phyloP scores from a whole-genome alignment of 2,888 invertebrate genomes.

The Hesperia comma region DNA sequence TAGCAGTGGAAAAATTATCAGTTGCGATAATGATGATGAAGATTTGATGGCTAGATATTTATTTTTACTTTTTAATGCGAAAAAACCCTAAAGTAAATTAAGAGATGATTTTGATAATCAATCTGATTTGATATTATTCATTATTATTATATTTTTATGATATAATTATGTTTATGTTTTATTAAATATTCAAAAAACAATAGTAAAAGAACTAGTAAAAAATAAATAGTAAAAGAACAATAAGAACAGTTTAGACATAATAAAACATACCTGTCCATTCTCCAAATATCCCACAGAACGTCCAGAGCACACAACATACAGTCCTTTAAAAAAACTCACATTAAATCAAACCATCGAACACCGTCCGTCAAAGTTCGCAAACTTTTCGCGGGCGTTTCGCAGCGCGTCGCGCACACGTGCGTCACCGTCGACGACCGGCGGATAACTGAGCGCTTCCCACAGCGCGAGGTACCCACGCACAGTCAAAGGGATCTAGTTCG shows the following conservation, averaged over 20 bases:
- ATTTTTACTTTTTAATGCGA: too few species aligned
- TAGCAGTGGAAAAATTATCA: too few species aligned
- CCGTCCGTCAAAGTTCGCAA: constrained; percentile 56
- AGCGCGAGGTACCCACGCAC: constrained; percentile 52
- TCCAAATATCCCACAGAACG: constrained; percentile 16
- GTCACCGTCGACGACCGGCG: constrained; percentile 59
- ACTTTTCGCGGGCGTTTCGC: constrained; percentile 58
- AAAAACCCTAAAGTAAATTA: too few species aligned
- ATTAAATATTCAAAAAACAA: too few species aligned
- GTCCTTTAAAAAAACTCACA: constrained; percentile 3
- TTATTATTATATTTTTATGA: too few species aligned
- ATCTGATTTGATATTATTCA: too few species aligned
- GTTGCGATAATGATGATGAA: too few species aligned
- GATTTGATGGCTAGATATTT: too few species aligned
- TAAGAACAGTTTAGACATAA: not conserved
- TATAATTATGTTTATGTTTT: too few species aligned
- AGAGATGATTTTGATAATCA: too few species aligned
- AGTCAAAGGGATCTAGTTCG: constrained; percentile 70
- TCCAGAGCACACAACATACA: constrained; percentile 26
- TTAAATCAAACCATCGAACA: constrained; percentile 8
- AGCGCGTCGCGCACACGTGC: constrained; percentile 49
- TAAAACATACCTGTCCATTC: constrained; percentile 20
- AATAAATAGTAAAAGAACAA: too few species aligned
- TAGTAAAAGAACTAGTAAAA: too few species aligned
- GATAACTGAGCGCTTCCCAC: constrained; percentile 57